A percentile compares a stretch with the other conserved stretches of the same genome.
These are phyloP conservation scores for Tringa solitaria DNA, from an alignment of 2,113 vertebrate genomes.

Conservation along the genomic window DNA sequence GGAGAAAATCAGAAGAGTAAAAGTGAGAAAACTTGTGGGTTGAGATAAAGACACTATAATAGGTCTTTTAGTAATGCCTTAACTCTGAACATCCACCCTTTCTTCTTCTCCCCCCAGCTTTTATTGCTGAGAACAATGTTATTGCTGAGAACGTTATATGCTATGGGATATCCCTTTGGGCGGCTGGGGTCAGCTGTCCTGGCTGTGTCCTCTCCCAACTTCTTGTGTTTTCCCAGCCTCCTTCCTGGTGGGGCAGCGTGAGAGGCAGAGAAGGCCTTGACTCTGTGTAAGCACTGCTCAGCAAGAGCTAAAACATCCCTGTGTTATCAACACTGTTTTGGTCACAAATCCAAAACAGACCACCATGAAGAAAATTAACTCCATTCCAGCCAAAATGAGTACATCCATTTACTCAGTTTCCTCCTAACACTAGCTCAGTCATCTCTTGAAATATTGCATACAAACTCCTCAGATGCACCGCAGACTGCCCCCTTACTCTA, in stretches of 20 bases:
- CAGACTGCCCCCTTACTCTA: not conserved
- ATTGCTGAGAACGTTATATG: rapidly evolving
- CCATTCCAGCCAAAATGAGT: not conserved
- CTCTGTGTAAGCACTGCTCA: not conserved
- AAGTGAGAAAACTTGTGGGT: not conserved
- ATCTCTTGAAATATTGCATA: not conserved
- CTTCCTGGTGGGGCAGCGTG: rapidly evolving
- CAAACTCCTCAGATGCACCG: not conserved
- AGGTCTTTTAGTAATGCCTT: not conserved
- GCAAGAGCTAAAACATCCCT: not conserved
- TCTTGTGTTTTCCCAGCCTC: not conserved
- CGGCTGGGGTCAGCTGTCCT: not conserved
- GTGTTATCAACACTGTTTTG: not conserved
- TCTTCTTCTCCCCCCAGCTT: not conserved
- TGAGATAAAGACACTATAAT: not conserved
- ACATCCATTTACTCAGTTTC: not conserved
- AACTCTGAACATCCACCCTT: rapidly evolving
- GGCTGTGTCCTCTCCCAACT: not conserved
- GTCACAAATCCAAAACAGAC: not conserved
- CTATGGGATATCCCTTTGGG: not conserved
- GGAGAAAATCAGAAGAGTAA: not conserved
- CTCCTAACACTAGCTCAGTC: not conserved
- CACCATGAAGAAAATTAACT: not conserved
- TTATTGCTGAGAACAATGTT: not conserved
- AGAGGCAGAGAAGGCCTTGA: not conserved